Conservation (phyloP, 2,113 vertebrate species). For the Chinchilla lanigera region DNA sequence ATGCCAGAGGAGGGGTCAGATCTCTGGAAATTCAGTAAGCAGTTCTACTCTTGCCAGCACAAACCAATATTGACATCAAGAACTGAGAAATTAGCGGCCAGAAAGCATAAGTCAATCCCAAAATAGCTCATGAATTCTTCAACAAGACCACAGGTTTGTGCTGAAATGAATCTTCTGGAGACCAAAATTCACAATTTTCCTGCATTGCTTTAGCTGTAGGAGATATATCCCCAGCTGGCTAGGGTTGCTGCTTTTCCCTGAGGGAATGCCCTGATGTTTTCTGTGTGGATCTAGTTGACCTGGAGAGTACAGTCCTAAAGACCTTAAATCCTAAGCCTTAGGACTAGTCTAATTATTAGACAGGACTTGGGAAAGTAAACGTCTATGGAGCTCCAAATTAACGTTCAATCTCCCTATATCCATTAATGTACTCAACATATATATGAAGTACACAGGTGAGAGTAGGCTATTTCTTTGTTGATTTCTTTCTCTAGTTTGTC, state of each 20-base stretch:
- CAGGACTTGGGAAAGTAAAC: background rate
- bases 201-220: background rate
- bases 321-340: background rate
- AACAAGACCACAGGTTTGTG: background rate
- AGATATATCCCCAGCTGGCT: rapidly evolving
- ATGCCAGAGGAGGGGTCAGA: background rate
- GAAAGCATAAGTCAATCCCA: background rate
- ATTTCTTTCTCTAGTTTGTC: no score
- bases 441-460: background rate
- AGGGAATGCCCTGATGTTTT: no score
- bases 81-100: background rate
- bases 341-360: background rate
- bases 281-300: background rate
- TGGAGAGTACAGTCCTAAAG: background rate
- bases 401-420: background rate
- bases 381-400: background rate
- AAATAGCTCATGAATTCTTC: background rate
- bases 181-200: background rate
- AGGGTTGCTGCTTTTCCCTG: background rate
- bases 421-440: background rate
- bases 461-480: no score
- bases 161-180: background rate
- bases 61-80: background rate
- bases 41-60: background rate
- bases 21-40: background rate